Percentiles rank a stretch among this genome's conserved stretches.
Conservation (phyloP, 2,797 vertebrate genomes). For the Peromyscus eremicus region DNA sequence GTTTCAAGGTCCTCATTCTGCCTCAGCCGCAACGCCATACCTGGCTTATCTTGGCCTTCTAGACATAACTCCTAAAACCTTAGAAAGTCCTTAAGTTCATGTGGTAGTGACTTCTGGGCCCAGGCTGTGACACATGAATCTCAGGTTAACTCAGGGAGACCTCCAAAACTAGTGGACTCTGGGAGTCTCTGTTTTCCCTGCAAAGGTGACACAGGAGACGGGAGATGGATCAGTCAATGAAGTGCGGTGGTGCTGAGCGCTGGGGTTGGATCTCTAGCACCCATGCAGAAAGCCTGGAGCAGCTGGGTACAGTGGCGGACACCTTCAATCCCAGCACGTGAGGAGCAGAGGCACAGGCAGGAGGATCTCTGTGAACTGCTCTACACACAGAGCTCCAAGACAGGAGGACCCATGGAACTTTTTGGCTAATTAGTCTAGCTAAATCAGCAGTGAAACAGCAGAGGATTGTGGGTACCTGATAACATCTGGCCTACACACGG, state of each 20-base stretch:
- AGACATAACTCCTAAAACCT: constrained; percentile 43
- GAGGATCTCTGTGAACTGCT: background rate
- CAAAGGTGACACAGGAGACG: background rate
- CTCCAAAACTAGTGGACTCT: background rate
- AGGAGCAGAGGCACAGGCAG: background rate
- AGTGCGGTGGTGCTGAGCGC: background rate
- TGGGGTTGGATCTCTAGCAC: background rate
- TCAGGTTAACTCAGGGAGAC: background rate
- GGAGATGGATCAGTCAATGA: background rate
- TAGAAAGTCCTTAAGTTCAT: constrained; percentile 3
- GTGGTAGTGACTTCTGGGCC: background rate
- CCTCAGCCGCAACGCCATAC: background rate
- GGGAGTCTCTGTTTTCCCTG: background rate
- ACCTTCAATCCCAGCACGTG: background rate
- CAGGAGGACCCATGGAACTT: too few relatives aligned
- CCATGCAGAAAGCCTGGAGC: background rate
- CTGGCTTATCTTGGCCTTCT: background rate
- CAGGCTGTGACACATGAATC: constrained; percentile 1
- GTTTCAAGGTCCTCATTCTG: background rate
- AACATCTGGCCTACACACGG: too few relatives aligned
- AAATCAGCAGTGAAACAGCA: background rate
- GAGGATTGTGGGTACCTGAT: background rate
- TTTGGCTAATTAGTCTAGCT: background rate
- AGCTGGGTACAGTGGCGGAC: background rate
- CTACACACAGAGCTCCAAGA: background rate